Conservation (phyloP, 2,888 invertebrate genomes). For the Callimorpha dominula region DNA sequence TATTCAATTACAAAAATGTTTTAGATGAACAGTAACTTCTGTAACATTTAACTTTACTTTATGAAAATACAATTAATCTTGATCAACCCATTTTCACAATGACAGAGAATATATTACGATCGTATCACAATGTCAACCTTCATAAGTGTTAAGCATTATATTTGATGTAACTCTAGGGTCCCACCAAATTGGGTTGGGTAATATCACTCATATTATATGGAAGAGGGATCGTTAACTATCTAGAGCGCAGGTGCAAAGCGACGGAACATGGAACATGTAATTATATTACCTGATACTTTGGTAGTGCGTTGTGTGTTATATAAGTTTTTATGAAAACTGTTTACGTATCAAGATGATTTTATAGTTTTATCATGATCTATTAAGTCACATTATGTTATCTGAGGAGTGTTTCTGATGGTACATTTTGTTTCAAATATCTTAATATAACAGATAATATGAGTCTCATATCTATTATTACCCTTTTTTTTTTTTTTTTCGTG, state of each 20-base stretch:
- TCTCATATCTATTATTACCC: too few relatives aligned
- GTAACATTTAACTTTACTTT: background rate
- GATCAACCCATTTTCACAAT: slow-evolving; percentile 1
- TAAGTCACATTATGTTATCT: background rate
- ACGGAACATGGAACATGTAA: slow-evolving; percentile 29
- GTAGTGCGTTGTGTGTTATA: slow-evolving; percentile 7
- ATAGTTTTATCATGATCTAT: background rate
- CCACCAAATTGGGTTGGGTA: slow-evolving; percentile 40
- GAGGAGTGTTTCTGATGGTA: too few relatives aligned
- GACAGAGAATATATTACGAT: slow-evolving; percentile 37
- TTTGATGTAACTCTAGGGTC: slow-evolving; percentile 37
- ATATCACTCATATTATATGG: slow-evolving; percentile 40
- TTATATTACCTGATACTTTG: slow-evolving; percentile 31
- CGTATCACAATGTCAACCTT: slow-evolving; percentile 30
- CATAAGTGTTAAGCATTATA: slow-evolving; percentile 40
- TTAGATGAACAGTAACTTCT: background rate
- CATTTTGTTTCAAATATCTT: too few relatives aligned
- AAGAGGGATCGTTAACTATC: slow-evolving; percentile 41
- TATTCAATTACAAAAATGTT: background rate
- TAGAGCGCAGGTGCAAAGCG: slow-evolving; percentile 40
- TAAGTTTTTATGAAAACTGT: slow-evolving; percentile 5
- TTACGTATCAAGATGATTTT: slow-evolving; percentile 18
- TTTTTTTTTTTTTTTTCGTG: too few relatives aligned
- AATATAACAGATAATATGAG: too few relatives aligned
- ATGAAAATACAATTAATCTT: slow-evolving; percentile 4